These are phyloP conservation scores for Rhodinocichla rosea DNA, from an alignment of 2,113 vertebrate species.

Conservation along the genomic window DNA sequence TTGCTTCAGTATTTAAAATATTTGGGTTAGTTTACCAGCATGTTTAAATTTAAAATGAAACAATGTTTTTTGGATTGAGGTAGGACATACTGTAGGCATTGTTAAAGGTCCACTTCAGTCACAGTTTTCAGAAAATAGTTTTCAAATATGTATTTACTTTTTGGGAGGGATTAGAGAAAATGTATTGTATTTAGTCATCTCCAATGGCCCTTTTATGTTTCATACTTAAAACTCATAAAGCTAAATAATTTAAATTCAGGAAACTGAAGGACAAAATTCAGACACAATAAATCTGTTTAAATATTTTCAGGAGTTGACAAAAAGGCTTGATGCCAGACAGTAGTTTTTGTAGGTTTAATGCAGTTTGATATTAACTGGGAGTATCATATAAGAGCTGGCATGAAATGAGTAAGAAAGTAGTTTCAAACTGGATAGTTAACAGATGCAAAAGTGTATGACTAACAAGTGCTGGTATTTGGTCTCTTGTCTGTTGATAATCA, in stretches of 20 bases:
- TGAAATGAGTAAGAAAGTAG: background rate
- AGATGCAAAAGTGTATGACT: background rate
- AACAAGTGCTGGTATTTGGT: background rate
- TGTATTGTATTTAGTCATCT: background rate
- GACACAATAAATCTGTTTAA: background rate
- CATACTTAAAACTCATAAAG: background rate
- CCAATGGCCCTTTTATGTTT: background rate
- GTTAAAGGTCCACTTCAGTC: background rate
- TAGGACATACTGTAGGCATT: background rate
- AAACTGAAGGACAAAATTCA: background rate
- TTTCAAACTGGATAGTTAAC: background rate
- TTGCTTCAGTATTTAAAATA: background rate
- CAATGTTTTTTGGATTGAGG: background rate
- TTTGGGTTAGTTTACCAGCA: background rate
- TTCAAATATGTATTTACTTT: background rate
- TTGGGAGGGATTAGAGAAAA: background rate
- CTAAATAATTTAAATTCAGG: background rate
- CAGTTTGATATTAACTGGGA: background rate
- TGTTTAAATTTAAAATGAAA: background rate
- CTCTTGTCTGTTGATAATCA: background rate
- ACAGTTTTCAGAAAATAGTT: background rate
- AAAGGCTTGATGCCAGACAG: background rate
- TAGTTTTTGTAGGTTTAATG: background rate
- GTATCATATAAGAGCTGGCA: background rate
- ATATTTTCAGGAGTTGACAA: background rate